A percentile compares a stretch with the other conserved stretches of the same genome.
phyloP scores from a whole-genome alignment of 30 jellyfish, hydroid and myxozoan genomes.

The Morbakka virulenta region DNA sequence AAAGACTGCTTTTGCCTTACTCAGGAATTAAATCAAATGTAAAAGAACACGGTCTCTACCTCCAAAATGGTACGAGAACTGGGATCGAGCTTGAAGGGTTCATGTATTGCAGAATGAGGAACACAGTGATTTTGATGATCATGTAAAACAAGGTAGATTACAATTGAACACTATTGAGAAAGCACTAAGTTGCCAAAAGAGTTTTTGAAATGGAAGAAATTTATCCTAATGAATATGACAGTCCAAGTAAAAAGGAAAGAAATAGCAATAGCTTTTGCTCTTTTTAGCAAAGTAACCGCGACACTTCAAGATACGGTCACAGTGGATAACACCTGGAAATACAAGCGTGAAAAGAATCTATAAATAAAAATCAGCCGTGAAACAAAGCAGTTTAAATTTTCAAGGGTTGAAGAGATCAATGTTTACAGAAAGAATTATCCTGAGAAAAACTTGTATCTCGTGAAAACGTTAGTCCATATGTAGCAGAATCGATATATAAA shows the following conservation, averaged over 20 bases:
- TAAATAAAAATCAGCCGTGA: conserved; percentile 20
- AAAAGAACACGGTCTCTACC: conserved; percentile 30
- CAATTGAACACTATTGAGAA: conserved; percentile 13
- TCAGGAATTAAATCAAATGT: conserved; percentile 1
- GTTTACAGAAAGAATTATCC: too few relatives aligned
- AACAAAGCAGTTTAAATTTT: conserved; percentile 13
- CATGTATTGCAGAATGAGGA: conserved; percentile 26
- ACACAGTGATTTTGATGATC: conserved; percentile 17
- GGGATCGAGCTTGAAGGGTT: conserved; percentile 49
- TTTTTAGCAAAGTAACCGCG: conserved; percentile 35
- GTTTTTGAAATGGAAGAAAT: conserved; percentile 19
- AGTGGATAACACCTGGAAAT: conserved; percentile 22
- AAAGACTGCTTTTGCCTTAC: conserved; percentile 35
- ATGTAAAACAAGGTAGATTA: conserved; percentile 31
- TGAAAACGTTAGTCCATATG: too few relatives aligned
- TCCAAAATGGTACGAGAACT: conserved; percentile 14
- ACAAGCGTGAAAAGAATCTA: conserved; percentile 9
- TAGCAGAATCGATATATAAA: too few relatives aligned
- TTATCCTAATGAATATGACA: conserved; percentile 19
- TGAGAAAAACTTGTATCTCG: too few relatives aligned
- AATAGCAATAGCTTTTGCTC: conserved; percentile 32
- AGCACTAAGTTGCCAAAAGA: conserved; percentile 17
- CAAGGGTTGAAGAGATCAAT: conserved; percentile 25
- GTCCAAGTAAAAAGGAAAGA: conserved; percentile 24
- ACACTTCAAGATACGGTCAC: background rate